phyloP scores from a whole-genome alignment of 53 echinoderm and acorn worm species.

The Mesocentrotus franciscanus region DNA sequence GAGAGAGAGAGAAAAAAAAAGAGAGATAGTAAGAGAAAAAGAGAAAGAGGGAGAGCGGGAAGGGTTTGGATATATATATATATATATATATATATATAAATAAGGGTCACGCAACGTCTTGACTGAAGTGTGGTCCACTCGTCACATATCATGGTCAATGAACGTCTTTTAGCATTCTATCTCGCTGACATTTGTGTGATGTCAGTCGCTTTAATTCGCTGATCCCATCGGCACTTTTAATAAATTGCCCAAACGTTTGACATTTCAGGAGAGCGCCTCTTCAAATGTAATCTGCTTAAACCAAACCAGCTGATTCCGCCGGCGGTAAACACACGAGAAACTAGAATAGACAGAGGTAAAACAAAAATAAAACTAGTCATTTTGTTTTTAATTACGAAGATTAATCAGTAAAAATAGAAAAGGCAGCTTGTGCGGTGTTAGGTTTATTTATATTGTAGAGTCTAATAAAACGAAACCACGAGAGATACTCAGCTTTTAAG shows the following conservation, averaged over 20 bases:
- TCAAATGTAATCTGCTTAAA: conserved; percentile 35
- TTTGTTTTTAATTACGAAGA: conserved; percentile 5
- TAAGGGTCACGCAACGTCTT: background rate
- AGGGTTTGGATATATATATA: too few relatives aligned
- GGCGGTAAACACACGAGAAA: background rate
- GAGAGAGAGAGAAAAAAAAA: too few relatives aligned
- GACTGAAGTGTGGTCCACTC: background rate
- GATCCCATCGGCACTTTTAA: conserved; percentile 30
- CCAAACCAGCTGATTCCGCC: conserved; percentile 44
- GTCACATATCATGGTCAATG: background rate
- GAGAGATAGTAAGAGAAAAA: too few relatives aligned
- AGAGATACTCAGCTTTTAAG: background rate
- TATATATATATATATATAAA: background rate
- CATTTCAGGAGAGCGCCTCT: conserved; percentile 42
- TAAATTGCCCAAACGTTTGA: conserved; percentile 42
- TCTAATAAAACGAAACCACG: background rate
- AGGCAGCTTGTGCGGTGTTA: background rate
- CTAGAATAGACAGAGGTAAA: conserved; percentile 12
- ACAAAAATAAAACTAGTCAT: conserved; percentile 43
- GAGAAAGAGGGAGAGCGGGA: too few relatives aligned
- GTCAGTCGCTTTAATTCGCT: conserved; percentile 44
- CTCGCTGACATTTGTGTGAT: conserved; percentile 1
- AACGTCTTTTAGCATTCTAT: background rate
- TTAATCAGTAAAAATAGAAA: conserved; percentile 8
- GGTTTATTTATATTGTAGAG: background rate